Evolutionary conservation across 2,113 vertebrate genomes (phyloP).

Genomic region (Accipiter cooperii): DNA sequence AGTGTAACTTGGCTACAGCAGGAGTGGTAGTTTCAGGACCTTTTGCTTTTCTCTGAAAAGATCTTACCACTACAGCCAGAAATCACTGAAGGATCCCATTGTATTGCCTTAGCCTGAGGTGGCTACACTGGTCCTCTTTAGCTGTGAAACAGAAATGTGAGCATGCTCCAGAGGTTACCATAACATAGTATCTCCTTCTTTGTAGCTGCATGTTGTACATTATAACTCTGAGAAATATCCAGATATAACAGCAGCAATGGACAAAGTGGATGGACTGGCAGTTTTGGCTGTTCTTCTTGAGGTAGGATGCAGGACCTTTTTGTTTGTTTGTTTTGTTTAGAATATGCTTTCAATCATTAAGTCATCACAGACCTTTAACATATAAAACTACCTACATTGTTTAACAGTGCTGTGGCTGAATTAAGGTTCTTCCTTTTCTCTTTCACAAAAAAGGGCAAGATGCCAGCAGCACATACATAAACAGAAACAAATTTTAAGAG

Average conservation of each 20-base stretch:
- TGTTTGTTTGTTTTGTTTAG: not conserved
- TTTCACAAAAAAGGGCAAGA: not conserved
- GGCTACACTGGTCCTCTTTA: not conserved
- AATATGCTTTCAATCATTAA: not conserved
- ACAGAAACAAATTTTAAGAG: not conserved
- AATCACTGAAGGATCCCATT: not conserved
- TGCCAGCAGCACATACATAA: not conserved
- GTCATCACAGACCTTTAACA: not conserved
- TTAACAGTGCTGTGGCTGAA: not conserved
- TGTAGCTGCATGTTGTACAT: slow-evolving; percentile 90
- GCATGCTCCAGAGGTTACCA: not conserved
- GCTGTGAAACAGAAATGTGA: not conserved
- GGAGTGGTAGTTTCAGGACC: not conserved
- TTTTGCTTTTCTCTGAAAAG: not conserved
- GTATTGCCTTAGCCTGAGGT: not conserved
- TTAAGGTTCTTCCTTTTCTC: not conserved
- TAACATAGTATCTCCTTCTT: not conserved
- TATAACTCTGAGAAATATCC: slow-evolving; percentile 90
- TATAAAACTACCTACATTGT: not conserved
- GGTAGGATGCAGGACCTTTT: slow-evolving; percentile 69
- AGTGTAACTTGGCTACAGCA: not conserved
- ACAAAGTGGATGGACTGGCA: slow-evolving; percentile 86
- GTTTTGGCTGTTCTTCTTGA: slow-evolving; percentile 90
- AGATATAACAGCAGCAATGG: slow-evolving; percentile 75
- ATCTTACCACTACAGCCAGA: not conserved